Percentiles rank a stretch among this genome's conserved stretches.
phyloP scores from a whole-genome alignment of 2,888 invertebrate species.

The Drosophila greeni region DNA sequence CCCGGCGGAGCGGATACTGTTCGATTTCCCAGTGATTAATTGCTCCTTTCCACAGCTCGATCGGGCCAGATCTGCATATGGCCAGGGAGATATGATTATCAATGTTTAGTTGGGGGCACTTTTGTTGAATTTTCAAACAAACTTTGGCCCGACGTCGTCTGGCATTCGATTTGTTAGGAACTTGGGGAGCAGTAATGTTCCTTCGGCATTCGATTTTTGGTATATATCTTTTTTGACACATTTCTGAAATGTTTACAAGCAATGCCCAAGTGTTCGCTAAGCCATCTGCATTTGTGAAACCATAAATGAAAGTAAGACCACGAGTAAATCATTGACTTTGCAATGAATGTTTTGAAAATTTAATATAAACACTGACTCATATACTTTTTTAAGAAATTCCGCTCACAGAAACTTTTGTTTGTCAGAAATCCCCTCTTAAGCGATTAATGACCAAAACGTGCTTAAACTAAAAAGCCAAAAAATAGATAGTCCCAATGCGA shows the following conservation, averaged over 20 bases:
- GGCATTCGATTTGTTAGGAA: slow-evolving; percentile 54
- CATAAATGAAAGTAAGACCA: neutral
- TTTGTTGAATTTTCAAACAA: slow-evolving; percentile 67
- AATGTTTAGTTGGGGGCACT: slow-evolving; percentile 48
- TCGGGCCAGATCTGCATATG: slow-evolving; percentile 16
- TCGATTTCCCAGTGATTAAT: slow-evolving; percentile 63
- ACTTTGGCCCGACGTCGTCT: slow-evolving; percentile 43
- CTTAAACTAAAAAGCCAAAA: neutral
- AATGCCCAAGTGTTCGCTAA: slow-evolving; percentile 22
- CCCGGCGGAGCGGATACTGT: slow-evolving; percentile 47
- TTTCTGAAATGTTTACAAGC: slow-evolving; percentile 64
- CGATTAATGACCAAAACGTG: neutral
- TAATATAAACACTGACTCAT: neutral
- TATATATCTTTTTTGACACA: slow-evolving; percentile 58
- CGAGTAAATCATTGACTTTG: neutral
- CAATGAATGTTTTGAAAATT: neutral
- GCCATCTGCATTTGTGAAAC: slow-evolving; percentile 5
- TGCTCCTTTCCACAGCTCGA: slow-evolving; percentile 40
- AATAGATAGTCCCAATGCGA: slow-evolving; percentile 3
- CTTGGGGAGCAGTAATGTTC: slow-evolving; percentile 4
- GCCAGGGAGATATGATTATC: slow-evolving; percentile 57
- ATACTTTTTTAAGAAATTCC: neutral
- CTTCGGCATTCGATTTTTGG: slow-evolving; percentile 21
- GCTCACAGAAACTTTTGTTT: neutral
- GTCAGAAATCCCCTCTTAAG: neutral